phyloP scores from a whole-genome alignment of 2,113 vertebrate genomes.

The Eudyptes chrysolophus region DNA sequence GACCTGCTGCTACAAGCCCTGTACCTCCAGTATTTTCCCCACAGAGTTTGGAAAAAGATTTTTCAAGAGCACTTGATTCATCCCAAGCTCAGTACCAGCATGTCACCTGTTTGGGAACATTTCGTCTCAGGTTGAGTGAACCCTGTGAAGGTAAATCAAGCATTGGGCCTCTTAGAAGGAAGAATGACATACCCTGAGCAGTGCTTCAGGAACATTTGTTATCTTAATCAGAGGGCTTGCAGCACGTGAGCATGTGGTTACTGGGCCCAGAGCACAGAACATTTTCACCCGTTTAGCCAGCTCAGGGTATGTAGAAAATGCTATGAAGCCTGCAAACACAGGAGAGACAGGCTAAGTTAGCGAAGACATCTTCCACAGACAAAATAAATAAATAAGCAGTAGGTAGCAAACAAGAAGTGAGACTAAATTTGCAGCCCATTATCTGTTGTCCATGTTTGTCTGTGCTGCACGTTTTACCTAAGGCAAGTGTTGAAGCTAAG shows the following conservation, averaged over 20 bases:
- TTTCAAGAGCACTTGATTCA: neutral
- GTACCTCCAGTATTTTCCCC: neutral
- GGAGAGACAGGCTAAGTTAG: neutral
- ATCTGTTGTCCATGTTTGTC: neutral
- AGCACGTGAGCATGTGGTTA: slow-evolving; percentile 75
- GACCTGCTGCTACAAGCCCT: neutral
- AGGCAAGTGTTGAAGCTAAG: neutral
- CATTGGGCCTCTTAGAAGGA: neutral
- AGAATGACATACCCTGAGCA: slow-evolving; percentile 79
- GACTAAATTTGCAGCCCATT: neutral
- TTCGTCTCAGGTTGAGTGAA: neutral
- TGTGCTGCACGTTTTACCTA: neutral
- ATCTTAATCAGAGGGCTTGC: slow-evolving; percentile 83
- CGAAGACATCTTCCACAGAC: neutral
- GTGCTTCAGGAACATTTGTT: slow-evolving; percentile 70
- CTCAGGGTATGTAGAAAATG: slow-evolving; percentile 90
- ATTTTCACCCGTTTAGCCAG: slow-evolving; percentile 87
- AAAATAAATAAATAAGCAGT: neutral
- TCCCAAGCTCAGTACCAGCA: neutral
- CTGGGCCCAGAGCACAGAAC: slow-evolving; percentile 87
- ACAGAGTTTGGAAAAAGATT: neutral
- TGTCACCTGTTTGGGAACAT: neutral
- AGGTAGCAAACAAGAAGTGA: neutral
- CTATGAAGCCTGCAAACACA: slow-evolving; percentile 83
- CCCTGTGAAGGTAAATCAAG: neutral